Evolutionary conservation across 2,113 vertebrate species (phyloP), one percentile per base, ranked within the genome.

Genomic region (Cololabis saira): DNA sequence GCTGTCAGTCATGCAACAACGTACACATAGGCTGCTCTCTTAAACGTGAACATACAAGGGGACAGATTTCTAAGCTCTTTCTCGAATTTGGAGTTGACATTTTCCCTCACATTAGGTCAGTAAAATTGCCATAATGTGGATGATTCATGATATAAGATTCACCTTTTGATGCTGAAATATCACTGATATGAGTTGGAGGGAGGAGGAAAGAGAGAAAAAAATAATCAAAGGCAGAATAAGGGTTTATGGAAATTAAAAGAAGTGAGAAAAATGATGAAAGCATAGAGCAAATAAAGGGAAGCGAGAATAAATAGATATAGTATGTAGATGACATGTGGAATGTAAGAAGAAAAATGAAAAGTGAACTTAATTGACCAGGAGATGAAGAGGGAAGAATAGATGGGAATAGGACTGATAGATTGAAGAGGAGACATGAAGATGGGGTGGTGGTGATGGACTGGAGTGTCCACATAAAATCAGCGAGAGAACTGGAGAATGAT

Each of bases 1-100:
- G 79, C 80, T 68, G 64, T 54, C 40, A 75, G 58, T 71, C 70
- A 78, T 43, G 17, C 57, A 6, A 76, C n/a, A 53, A 76, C 59
- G 71, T 48, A 65, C 61, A 51, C 22, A 71, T 4, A 30, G 30
- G 30, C 8, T 12, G 15, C 16, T 47, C 4, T 33, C 17, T 22
- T 5, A 14, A n/a, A 16, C 43, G 8, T 0, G 15, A 8, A 45
- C 43, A 45, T 30, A 9, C 44, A 57, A 48, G 44, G 12, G 18
- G 12, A 48, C 41, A 61, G 17, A 27, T 21, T 19, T 30, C 37
- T 6, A 30, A 1, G 10, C 37, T 22, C 14, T 37, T 45, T 21
- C 18, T 41, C 53, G 41, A 21, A 49, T 63, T 70, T 52, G 50
- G 43, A 6, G 6, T 55, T 33, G 42, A 40, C 61, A 49, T 22